A percentile compares a stretch with the other conserved stretches of the same genome.
Conservation (phyloP, 2,113 vertebrate genomes). For the Chaenocephalus aceratus region DNA sequence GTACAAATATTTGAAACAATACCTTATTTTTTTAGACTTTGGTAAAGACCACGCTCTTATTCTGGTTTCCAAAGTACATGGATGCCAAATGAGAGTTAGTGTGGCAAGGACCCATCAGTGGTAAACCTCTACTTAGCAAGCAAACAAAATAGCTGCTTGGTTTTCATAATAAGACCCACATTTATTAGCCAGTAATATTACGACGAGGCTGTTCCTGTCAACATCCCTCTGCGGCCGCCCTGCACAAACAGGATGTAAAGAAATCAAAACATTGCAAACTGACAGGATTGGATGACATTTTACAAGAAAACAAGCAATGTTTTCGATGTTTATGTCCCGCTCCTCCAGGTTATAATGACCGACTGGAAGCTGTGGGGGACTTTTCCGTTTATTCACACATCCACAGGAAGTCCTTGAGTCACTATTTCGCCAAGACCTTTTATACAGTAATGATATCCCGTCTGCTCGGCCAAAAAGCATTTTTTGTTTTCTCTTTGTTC, state of each 20-base stretch:
- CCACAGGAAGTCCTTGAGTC: conserved; percentile 43
- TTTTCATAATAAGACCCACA: not conserved
- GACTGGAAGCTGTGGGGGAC: conserved; percentile 10
- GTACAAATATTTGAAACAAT: not conserved
- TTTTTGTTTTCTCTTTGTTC: conserved; percentile 4
- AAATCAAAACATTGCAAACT: not conserved
- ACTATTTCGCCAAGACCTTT: not conserved
- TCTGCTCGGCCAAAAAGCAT: conserved; percentile 3
- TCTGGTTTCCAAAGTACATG: not conserved
- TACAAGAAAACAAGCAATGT: not conserved
- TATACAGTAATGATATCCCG: conserved; percentile 16
- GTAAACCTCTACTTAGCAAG: not conserved
- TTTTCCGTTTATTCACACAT: conserved; percentile 29
- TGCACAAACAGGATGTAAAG: no score
- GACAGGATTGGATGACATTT: not conserved
- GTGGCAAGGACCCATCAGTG: not conserved
- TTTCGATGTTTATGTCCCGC: not conserved
- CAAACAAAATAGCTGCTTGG: not conserved
- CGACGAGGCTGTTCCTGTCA: not conserved
- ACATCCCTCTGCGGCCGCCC: no score
- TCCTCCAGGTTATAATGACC: conserved; percentile 33
- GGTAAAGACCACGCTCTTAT: not conserved
- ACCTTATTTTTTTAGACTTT: not conserved
- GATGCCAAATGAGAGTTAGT: not conserved
- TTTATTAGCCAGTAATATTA: not conserved